These are phyloP conservation scores for Zaprionus capensis DNA, from an alignment of 1,140 invertebrate species.

Conservation along the genomic window DNA sequence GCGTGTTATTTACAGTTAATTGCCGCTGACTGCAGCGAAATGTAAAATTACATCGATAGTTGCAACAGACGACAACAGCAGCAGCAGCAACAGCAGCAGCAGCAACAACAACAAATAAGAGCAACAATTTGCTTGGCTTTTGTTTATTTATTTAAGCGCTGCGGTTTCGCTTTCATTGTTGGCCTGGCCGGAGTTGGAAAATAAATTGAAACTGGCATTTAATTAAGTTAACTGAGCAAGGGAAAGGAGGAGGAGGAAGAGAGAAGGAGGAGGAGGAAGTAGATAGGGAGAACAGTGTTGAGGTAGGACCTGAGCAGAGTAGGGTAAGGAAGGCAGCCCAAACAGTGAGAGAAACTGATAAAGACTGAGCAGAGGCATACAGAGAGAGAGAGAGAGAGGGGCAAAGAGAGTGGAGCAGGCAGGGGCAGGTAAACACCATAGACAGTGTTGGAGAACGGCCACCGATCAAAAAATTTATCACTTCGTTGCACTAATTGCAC, in stretches of 20 bases:
- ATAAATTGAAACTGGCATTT: slow-evolving; percentile 82
- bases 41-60: slow-evolving; percentile 76
- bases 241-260: neutral
- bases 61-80: slow-evolving; percentile 54
- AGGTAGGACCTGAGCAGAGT: neutral
- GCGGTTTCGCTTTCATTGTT: slow-evolving; percentile 80
- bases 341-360: neutral
- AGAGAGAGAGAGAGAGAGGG: neutral
- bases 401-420: no score
- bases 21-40: slow-evolving; percentile 61
- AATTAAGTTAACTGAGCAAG: slow-evolving; percentile 67
- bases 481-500: slow-evolving; percentile 62
- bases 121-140: slow-evolving; percentile 20
- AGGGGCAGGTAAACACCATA: neutral
- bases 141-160: slow-evolving; percentile 47
- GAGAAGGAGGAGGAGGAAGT: neutral
- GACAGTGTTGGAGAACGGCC: neutral
- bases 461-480: slow-evolving; percentile 38
- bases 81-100: slow-evolving; percentile 15
- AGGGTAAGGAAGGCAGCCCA: neutral
- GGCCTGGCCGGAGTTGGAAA: slow-evolving; percentile 59
- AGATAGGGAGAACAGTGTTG: neutral
- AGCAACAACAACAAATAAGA: slow-evolving; percentile 21
- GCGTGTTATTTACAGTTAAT: slow-evolving; percentile 79
- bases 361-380: neutral